Percentiles rank a stretch among this genome's conserved stretches.
These are phyloP conservation scores for Archilochus colubris DNA, from an alignment of 2,113 vertebrate genomes.

Conservation along the genomic window DNA sequence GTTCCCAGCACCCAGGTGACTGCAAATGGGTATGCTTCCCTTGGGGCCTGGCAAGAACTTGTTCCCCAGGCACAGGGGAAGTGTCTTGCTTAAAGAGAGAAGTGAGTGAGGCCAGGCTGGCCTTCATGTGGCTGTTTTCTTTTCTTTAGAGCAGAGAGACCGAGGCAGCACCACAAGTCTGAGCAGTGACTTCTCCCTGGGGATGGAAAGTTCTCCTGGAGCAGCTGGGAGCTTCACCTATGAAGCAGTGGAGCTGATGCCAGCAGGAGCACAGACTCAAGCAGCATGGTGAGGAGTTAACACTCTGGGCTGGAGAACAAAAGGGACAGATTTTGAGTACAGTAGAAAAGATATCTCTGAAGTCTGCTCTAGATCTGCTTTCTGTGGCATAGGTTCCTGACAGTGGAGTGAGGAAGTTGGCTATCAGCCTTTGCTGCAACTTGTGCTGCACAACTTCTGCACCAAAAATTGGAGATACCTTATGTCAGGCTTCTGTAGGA, in stretches of 20 bases:
- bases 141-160: slow-evolving; percentile 84
- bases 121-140: slow-evolving; percentile 8
- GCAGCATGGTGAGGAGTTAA: slow-evolving; percentile 84
- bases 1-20: background rate
- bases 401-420: background rate
- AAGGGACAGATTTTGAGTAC: background rate
- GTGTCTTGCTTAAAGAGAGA: background rate
- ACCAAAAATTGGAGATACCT: background rate
- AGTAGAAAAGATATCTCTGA: background rate
- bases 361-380: background rate
- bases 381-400: background rate
- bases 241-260: slow-evolving; percentile 85
- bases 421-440: background rate
- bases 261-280: slow-evolving; percentile 80
- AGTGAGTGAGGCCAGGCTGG: background rate
- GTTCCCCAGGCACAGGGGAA: background rate
- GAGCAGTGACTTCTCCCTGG: slow-evolving; percentile 94
- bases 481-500: background rate
- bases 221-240: slow-evolving; percentile 82
- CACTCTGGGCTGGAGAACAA: background rate
- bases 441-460: background rate
- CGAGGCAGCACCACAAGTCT: slow-evolving; percentile 94
- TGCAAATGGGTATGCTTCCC: background rate
- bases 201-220: slow-evolving; percentile 87
- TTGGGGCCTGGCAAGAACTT: background rate